Evolutionary conservation across 2,113 vertebrate species (phyloP).

Genomic region (Halichoeres trimaculatus): DNA sequence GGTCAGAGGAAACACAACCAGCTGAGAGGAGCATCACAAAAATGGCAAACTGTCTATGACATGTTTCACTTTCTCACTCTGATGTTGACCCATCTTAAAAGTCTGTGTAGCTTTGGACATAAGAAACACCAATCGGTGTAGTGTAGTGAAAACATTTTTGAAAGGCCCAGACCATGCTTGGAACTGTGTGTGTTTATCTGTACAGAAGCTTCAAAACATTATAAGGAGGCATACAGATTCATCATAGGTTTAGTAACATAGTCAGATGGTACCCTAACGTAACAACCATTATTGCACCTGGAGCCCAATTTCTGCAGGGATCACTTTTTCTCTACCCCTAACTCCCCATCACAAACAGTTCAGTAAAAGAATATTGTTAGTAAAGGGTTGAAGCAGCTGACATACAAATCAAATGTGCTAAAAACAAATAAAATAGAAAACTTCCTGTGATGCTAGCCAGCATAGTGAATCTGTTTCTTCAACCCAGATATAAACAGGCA

Average conservation of each 20-base stretch:
- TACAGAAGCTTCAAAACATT: not conserved
- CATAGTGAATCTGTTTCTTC: not conserved
- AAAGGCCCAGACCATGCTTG: not conserved
- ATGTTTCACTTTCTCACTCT: conserved; percentile 34
- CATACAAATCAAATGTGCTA: not conserved
- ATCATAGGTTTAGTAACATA: no score
- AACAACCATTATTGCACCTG: no score
- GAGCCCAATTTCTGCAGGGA: no score
- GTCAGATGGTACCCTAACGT: no score
- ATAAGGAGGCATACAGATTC: not conserved
- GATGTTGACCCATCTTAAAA: conserved; percentile 10
- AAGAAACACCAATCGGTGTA: not conserved
- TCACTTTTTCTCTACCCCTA: no score
- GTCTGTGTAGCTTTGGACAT: conserved; percentile 9
- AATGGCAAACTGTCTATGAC: conserved; percentile 38
- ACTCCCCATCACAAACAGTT: not conserved
- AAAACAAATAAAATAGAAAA: conserved; percentile 8
- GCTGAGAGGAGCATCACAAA: conserved; percentile 52
- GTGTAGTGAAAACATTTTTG: not conserved
- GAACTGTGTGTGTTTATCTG: not conserved
- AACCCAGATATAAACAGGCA: conserved; percentile 36
- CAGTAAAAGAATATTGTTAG: not conserved
- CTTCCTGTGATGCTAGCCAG: not conserved
- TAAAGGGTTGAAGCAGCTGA: not conserved
- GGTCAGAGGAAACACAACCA: conserved; percentile 58